Percentiles rank a stretch among this genome's conserved stretches.
Evolutionary conservation across 2,113 vertebrate genomes (phyloP).

Genomic region (Trematomus loennbergii): DNA sequence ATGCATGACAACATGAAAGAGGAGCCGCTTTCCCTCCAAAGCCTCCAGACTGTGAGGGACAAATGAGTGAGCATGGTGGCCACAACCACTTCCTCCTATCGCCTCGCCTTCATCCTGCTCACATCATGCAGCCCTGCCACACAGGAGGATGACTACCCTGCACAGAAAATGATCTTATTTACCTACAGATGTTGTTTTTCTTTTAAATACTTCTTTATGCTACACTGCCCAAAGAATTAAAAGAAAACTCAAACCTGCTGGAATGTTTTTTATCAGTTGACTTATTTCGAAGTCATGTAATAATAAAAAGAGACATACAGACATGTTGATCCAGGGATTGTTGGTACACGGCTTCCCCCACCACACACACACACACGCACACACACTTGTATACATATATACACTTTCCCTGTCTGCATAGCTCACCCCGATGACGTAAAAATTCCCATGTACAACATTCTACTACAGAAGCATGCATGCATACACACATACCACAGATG

Average conservation of each 20-base stretch:
- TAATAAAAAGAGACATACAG: neutral
- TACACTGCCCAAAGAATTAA: neutral
- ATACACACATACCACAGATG: neutral
- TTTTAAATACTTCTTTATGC: slow-evolving; percentile 4
- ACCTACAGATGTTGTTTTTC: slow-evolving; percentile 48
- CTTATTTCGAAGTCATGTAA: neutral
- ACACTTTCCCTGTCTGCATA: slow-evolving; percentile 38
- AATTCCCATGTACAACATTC: slow-evolving; percentile 20
- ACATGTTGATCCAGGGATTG: slow-evolving; percentile 3
- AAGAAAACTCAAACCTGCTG: slow-evolving; percentile 1
- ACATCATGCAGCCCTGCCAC: slow-evolving; percentile 41
- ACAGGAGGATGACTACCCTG: slow-evolving; percentile 52
- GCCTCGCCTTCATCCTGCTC: slow-evolving; percentile 55
- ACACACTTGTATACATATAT: neutral
- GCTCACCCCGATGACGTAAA: slow-evolving; percentile 34
- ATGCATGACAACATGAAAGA: slow-evolving; percentile 56
- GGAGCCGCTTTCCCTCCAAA: slow-evolving; percentile 25
- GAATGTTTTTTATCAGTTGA: too few species aligned
- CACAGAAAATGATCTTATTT: slow-evolving; percentile 41
- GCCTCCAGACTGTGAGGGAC: slow-evolving; percentile 57
- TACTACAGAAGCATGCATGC: neutral
- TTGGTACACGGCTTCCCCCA: slow-evolving; percentile 24
- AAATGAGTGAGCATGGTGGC: slow-evolving; percentile 68
- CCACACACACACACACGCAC: neutral
- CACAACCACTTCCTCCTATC: slow-evolving; percentile 62